Evolutionary conservation across 2,888 invertebrate species (phyloP), one percentile per base, ranked within the genome.

Genomic region (Cephus pulcher): DNA sequence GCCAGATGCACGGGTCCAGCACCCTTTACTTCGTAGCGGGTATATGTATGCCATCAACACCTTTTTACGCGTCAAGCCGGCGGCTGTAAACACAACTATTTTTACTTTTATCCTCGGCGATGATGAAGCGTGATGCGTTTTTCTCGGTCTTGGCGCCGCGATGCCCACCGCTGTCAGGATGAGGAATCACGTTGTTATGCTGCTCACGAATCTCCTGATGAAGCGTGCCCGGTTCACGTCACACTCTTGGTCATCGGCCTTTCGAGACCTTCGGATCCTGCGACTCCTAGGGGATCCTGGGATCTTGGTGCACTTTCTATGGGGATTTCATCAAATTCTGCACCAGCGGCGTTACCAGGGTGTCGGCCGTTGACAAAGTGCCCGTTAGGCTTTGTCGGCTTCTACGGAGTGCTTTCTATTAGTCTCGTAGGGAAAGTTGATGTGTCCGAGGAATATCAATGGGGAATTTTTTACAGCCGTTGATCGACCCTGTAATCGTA

Each of bases 31-130:
- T 56, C 56, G 56, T 56, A 56, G 56, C 23, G 23, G 23, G 56
- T 71, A 32, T 71, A 33, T 11, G 77, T 69, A 15, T 40, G 75
- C 80, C 83, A 84, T 83, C 84, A 80, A 80, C 85, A 83, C 84
- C 83, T 83, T 84, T 83, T 83, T 86, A 85, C 81, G 56, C 84
- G 82, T 75, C 79, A 76, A 76, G 79, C 78, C 78, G 82, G 77
- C 80, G 84, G 81, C 80, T 84, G 83, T 82, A 84, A 84, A 84
- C 82, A 80, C 79, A 79, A 79, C 74, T 69, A 75, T 78, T 85
- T 84, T 82, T 78, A 74, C 73, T 34, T 56, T 35, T 74, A 74
- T 23, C 11, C 37, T 71, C 34, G 71, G 74, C 74, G 74, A 74
- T 70, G 73, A 69, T 34, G 56, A 76, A 73, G 76, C 37, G 75